Evolutionary conservation across 35 echinoderm and acorn worm species (phyloP).

Genomic region (Apostichopus parvimensis): DNA sequence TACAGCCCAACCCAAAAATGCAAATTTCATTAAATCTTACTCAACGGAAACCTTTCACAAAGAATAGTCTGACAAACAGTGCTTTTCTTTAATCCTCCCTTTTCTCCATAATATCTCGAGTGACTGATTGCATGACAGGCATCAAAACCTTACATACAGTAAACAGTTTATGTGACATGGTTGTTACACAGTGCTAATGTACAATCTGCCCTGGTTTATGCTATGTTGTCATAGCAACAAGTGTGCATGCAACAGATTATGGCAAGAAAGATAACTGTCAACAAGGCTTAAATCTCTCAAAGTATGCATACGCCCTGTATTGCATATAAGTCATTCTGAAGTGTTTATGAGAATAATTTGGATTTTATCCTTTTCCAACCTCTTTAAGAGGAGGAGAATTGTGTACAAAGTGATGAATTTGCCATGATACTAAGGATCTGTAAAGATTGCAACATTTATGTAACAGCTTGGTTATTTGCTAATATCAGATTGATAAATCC

Average conservation of each 20-base stretch:
- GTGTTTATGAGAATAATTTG: too few relatives aligned
- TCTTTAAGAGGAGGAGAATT: too few relatives aligned
- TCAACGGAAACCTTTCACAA: not conserved
- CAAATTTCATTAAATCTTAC: too few relatives aligned
- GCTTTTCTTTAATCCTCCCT: not conserved
- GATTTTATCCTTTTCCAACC: too few relatives aligned
- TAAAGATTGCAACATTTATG: too few relatives aligned
- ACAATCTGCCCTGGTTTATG: conserved; percentile 7
- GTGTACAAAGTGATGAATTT: too few relatives aligned
- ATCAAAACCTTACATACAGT: not conserved
- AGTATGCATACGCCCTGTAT: not conserved
- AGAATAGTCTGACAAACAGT: not conserved
- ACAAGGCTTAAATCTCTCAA: not conserved
- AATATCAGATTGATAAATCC: too few relatives aligned
- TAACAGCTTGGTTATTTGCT: too few relatives aligned
- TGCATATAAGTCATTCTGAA: too few relatives aligned
- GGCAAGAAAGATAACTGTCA: not conserved
- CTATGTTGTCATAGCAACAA: not conserved
- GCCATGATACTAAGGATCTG: too few relatives aligned
- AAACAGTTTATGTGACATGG: not conserved
- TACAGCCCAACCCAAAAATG: too few relatives aligned
- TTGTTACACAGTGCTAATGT: conserved; percentile 13
- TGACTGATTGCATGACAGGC: not conserved
- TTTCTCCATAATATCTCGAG: not conserved
- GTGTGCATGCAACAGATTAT: not conserved